These are phyloP conservation scores for Gobiocypris rarus DNA, from an alignment of 2,113 vertebrate genomes.

Conservation along the genomic window DNA sequence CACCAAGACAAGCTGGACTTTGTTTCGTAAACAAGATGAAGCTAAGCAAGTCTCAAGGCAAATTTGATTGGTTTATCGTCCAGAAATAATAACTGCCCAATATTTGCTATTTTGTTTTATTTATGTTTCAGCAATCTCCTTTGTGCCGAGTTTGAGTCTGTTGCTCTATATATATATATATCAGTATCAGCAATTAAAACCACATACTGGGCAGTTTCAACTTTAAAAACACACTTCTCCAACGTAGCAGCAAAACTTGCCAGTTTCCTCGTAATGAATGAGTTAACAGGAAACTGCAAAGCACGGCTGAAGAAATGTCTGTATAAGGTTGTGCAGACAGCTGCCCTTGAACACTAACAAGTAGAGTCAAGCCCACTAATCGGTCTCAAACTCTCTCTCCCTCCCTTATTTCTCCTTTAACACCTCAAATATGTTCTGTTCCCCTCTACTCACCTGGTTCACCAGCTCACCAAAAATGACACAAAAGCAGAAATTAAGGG, in stretches of 20 bases:
- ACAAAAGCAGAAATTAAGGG: neutral
- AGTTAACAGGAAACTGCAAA: slow-evolving; percentile 76
- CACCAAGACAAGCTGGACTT: neutral
- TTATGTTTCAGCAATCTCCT: neutral
- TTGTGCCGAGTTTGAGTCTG: neutral
- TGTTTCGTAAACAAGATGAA: neutral
- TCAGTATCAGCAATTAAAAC: neutral
- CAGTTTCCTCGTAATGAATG: slow-evolving; percentile 53
- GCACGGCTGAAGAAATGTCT: slow-evolving; percentile 72
- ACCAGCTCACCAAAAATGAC: neutral
- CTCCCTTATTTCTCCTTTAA: neutral
- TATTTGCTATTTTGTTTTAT: neutral
- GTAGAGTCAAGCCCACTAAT: slow-evolving; percentile 71
- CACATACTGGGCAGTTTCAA: neutral
- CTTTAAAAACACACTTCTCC: neutral
- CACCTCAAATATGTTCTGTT: neutral
- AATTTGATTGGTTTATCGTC: neutral
- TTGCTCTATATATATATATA: neutral
- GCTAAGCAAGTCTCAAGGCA: neutral
- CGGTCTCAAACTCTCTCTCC: slow-evolving; percentile 28
- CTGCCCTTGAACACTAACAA: slow-evolving; percentile 69
- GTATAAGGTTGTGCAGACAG: slow-evolving; percentile 74
- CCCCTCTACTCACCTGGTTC: slow-evolving; percentile 6
- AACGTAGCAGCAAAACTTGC: neutral
- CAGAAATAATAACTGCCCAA: too few species aligned